Conservation (phyloP, 53 echinoderm and acorn worm species). For the Pentamera pediparva region DNA sequence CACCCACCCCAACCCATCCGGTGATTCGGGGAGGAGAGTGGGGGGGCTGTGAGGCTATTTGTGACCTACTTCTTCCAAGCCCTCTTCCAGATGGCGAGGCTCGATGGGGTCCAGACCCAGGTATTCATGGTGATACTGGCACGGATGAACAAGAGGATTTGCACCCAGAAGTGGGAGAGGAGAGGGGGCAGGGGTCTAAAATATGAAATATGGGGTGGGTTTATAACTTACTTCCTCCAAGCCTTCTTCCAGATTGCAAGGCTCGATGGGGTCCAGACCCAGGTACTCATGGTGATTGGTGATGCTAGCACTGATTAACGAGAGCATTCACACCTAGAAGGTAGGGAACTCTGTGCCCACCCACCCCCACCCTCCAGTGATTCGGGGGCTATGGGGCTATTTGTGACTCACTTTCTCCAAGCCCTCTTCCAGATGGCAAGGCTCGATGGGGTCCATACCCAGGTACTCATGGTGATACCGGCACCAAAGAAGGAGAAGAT, state of each 20-base stretch:
- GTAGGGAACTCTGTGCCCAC: no score
- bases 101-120: conserved; percentile 94
- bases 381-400: no score
- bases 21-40: no score
- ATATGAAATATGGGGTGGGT: no score
- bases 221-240: conserved; percentile 80
- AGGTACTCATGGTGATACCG: conserved; percentile 96
- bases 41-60: no score
- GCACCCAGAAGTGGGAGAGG: no score
- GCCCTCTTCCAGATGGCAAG: conserved; percentile 80
- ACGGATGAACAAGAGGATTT: conserved; percentile 89
- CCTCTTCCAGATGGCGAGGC: conserved; percentile 79
- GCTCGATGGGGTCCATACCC: conserved; percentile 91
- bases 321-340: no score
- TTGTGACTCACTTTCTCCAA: conserved; percentile 80
- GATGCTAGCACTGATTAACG: conserved; percentile 92
- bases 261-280: conserved; percentile 91
- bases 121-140: conserved; percentile 97
- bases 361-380: no score
- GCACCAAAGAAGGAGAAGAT: conserved; percentile 96
- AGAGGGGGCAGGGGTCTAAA: no score
- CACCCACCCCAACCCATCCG: no score
- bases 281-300: conserved; percentile 96
- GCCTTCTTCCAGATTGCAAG: conserved; percentile 78
- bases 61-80: conserved; percentile 83